Evolutionary conservation across 1,140 invertebrate genomes (phyloP), one percentile per base, ranked within the genome.

Genomic region (Muscidifurax raptorellus): DNA sequence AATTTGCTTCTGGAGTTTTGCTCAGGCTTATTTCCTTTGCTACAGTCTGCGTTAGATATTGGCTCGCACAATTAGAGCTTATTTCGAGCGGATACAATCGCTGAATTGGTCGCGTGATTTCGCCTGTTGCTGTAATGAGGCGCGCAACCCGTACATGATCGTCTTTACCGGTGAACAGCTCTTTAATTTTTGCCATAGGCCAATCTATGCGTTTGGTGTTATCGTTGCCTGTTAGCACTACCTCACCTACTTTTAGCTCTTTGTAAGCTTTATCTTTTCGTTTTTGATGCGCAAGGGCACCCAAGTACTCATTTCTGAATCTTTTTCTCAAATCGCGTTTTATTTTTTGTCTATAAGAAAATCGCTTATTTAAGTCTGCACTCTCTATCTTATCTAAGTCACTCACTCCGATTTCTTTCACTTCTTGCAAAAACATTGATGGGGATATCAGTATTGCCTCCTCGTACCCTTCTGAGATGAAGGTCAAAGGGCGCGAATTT

Each of bases 391-490:
- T 6, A 74, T 89, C 88, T 7, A 84, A 75, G 47, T 90, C 89
- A 28, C 87, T 83, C 15, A 82, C 85, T 10, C 86, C 88, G 30
- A 15, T 69, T 67, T 87, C 86, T 47, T 30, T 36, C 75, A 88
- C 75, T 4, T 90, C 88, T 74, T 88, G 86, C 32, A 90, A 76
- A 59, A 90, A 90, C 87, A 87, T 89, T 6, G 81, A 71, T 74
- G 89, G 85, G 32, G 88, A 80, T 18, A 88, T n/a, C 0, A 82
- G 76, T 22, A 64, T 52, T 1, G 86, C 15, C 25, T 83, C 69
- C 1, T 66, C 32, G 7, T 77, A 28, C 25, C n/a, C n/a, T n/a
- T n/a, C n/a, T n/a, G n/a, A n/a, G n/a, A n/a, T n/a, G n/a, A n/a
- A n/a, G n/a, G n/a, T n/a, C n/a, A n/a, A n/a, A n/a, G n/a, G n/a